Conservation (phyloP, 2,888 invertebrate species). For the Scaeva pyrastri region DNA sequence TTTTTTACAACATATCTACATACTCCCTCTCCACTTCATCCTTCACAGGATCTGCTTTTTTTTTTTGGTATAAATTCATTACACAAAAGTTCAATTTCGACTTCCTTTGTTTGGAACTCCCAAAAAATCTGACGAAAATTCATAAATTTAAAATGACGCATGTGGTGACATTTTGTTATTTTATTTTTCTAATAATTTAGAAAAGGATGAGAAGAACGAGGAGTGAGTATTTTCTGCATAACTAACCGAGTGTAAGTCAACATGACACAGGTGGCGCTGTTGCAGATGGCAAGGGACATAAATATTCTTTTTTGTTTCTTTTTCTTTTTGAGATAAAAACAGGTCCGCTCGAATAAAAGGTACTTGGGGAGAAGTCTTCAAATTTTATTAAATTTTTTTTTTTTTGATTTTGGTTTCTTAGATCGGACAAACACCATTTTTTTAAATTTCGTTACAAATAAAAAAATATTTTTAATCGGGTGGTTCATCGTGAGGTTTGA, state of each 20-base stretch:
- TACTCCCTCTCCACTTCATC: neutral
- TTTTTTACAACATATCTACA: neutral
- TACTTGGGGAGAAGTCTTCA: no score
- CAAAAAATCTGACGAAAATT: slow-evolving; percentile 65
- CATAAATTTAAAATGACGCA: slow-evolving; percentile 74
- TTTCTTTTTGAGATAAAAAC: no score
- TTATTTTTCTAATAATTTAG: slow-evolving; percentile 29
- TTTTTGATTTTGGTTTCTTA: no score
- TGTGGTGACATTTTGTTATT: slow-evolving; percentile 62
- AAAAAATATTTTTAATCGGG: no score
- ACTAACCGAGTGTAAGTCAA: slow-evolving; percentile 26
- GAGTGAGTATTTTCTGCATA: slow-evolving; percentile 26
- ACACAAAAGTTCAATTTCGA: slow-evolving; percentile 36
- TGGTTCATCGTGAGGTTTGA: no score
- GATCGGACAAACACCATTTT: no score
- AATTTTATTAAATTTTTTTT: no score
- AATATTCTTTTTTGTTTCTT: neutral
- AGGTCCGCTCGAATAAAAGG: neutral
- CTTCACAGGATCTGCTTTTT: neutral
- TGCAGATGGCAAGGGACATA: neutral
- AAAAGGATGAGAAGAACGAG: slow-evolving; percentile 17
- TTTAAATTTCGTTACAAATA: no score
- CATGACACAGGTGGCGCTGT: neutral
- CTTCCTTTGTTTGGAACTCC: neutral
- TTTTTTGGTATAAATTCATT: slow-evolving; percentile 49